These are phyloP conservation scores for Anastrepha ludens DNA, from an alignment of 1,140 invertebrate species.

Conservation along the genomic window DNA sequence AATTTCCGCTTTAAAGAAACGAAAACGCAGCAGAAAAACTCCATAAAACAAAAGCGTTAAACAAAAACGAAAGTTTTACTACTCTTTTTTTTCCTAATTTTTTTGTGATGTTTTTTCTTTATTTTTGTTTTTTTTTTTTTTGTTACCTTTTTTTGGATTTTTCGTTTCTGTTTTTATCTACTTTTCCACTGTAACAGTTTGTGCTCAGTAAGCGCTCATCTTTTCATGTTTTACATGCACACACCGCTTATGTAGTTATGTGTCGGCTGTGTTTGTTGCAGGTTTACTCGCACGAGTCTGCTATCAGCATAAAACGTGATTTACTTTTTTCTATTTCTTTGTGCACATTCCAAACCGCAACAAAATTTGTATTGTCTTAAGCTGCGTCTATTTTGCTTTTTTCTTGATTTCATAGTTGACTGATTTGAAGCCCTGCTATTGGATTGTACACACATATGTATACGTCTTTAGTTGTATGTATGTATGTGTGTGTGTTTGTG, in stretches of 20 bases:
- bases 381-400: neutral
- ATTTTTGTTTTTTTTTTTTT: no score
- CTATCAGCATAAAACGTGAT: constrained; percentile 19
- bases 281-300: neutral
- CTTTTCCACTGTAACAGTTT: neutral
- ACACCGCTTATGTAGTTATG: neutral
- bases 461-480: neutral
- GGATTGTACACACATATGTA: neutral
- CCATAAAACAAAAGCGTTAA: constrained; percentile 14
- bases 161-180: neutral
- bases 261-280: neutral
- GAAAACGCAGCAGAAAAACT: neutral
- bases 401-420: constrained; percentile 15
- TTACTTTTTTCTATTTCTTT: constrained; percentile 30
- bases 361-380: constrained; percentile 24
- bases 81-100: no score
- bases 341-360: neutral
- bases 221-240: constrained; percentile 5
- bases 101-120: no score
- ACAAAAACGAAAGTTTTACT: neutral
- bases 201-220: neutral
- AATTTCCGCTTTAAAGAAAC: neutral
- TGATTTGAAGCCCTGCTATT: neutral
- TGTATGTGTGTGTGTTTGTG: neutral
- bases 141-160: no score